Percentiles rank a stretch among this genome's conserved stretches.
Evolutionary conservation across 2,797 vertebrate genomes (phyloP).

Genomic region (Sorex maritimensis): DNA sequence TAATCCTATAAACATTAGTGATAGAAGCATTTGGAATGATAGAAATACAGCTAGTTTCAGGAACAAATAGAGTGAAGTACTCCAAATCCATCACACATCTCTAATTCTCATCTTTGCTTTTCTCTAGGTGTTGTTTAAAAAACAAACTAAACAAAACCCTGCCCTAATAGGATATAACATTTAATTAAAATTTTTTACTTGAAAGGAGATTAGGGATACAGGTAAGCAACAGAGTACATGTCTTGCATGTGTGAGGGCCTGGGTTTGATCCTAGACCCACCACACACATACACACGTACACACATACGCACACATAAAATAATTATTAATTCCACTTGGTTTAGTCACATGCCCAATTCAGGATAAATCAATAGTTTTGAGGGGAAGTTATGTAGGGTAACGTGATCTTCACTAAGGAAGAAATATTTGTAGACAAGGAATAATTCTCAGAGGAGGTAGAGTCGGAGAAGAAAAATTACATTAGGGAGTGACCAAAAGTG

Average conservation of each 20-base stretch:
- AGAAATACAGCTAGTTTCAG: neutral
- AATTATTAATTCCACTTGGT: neutral
- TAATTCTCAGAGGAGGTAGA: neutral
- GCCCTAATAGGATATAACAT: neutral
- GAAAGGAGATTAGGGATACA: neutral
- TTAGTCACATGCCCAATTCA: neutral
- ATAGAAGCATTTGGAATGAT: neutral
- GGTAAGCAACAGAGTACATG: too few relatives aligned
- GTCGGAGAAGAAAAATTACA: neutral
- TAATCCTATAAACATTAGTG: neutral
- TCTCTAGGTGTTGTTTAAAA: neutral
- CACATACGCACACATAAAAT: too few relatives aligned
- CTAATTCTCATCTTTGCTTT: neutral
- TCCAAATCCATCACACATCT: neutral
- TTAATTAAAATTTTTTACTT: neutral
- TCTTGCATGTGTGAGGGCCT: too few relatives aligned
- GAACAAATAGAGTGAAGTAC: neutral
- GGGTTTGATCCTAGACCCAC: too few relatives aligned
- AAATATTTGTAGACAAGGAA: neutral
- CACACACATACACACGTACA: too few relatives aligned
- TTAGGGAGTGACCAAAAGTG: neutral
- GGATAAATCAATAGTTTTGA: neutral
- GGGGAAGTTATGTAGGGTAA: neutral
- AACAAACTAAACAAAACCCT: neutral
- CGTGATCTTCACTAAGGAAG: neutral